These are phyloP conservation scores for Ischnus inquisitorius DNA, from an alignment of 2,888 invertebrate genomes.

Conservation along the genomic window DNA sequence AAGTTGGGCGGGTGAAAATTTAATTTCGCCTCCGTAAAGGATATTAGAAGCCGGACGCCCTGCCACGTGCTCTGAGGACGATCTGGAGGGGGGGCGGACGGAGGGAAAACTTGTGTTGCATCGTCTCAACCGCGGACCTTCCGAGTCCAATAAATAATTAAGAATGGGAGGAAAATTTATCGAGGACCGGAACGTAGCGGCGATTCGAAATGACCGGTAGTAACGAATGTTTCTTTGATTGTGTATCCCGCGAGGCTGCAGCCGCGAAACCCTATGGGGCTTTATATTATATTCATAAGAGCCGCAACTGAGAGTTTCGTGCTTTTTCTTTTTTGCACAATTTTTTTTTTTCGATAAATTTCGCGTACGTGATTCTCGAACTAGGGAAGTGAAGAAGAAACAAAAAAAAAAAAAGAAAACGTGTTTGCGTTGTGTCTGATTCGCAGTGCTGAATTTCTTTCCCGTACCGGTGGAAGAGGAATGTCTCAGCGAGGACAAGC, in stretches of 20 bases:
- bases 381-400: background rate
- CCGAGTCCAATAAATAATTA: conserved; percentile 61
- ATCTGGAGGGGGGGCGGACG: background rate
- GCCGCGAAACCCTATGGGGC: background rate
- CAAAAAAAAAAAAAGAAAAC: background rate
- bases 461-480: conserved; percentile 94
- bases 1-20: conserved; percentile 55
- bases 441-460: conserved; percentile 92
- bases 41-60: conserved; percentile 46
- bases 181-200: conserved; percentile 35
- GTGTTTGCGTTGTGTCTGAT: conserved; percentile 57
- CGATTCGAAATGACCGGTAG: conserved; percentile 47
- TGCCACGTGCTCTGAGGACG: background rate
- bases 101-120: background rate
- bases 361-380: background rate
- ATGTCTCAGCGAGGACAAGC: conserved; percentile 90
- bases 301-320: background rate
- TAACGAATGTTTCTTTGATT: conserved; percentile 58
- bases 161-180: conserved; percentile 49
- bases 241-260: conserved; percentile 10
- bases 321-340: background rate
- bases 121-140: background rate
- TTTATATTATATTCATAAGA: conserved; percentile 32
- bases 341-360: background rate
- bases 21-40: conserved; percentile 59